Evolutionary conservation across 2,888 invertebrate species (phyloP), one percentile per base, ranked within the genome.

Genomic region (Luperina nickerlii): DNA sequence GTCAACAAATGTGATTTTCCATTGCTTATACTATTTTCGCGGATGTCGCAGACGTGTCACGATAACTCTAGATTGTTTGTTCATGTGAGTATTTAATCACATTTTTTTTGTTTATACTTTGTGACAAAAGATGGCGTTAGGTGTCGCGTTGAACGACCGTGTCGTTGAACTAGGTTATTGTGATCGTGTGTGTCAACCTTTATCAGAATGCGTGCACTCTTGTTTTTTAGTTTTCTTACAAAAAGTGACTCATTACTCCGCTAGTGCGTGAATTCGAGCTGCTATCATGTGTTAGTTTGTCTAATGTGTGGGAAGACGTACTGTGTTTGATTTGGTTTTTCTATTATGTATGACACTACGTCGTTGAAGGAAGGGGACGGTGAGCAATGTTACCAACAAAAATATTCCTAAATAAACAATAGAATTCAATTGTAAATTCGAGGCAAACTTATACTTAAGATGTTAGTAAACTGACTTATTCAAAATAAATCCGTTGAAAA

Each of bases 41-140:
- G 92, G 92, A 93, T 91, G 90, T 85, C 86, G 90, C 85, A 84
- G 88, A 91, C 90, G 91, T 91, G 89, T 90, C 90, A 88, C 90
- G 88, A 90, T 89, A 91, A 90, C 86, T 86, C 87, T 90, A 91
- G 85, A 84, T 92, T 88, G 89, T 90, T 85, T 90, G 91, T 94
- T 93, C 93, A 95, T 92, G 96, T 96, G 92, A 96, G 96, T 96
- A 94, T 91, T 57, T 88, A 83, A 86, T 89, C 85, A 87, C 85
- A 91, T 90, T 92, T 89, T 91, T 91, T 83, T 87, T 88, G 90
- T 91, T 94, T 91, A 89, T 45, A 27, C 51, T 32, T 62, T 67
- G 76, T 83, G 91, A 91, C 92, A 93, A 95, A 85, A 96, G 96
- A 96, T 96, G 96, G 96, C 96, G 96, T 93, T 95, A 92, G 88